phyloP scores from a whole-genome alignment of 2,888 invertebrate genomes.

The Ectobius pallidus region DNA sequence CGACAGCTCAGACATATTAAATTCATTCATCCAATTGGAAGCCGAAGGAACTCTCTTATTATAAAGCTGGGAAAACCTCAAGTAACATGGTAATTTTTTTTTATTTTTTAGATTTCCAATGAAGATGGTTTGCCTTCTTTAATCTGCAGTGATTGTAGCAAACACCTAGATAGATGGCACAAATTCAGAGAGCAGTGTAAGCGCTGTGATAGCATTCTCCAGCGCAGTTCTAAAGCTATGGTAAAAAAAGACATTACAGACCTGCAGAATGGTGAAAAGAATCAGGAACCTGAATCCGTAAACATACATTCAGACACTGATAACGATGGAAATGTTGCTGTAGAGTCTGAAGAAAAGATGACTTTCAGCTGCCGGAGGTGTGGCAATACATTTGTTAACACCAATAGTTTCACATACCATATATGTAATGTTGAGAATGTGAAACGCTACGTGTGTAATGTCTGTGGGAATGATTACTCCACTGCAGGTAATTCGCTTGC shows the following conservation, averaged over 20 bases:
- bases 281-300: neutral
- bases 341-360: neutral
- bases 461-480: constrained; percentile 22
- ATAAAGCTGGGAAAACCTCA: too few relatives aligned
- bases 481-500: too few relatives aligned
- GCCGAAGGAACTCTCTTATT: too few relatives aligned
- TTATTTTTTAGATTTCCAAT: neutral
- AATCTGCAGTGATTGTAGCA: neutral
- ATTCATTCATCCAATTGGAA: too few relatives aligned
- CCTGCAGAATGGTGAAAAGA: neutral
- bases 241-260: neutral
- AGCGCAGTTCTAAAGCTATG: neutral
- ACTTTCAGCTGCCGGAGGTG: neutral
- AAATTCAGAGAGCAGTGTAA: constrained; percentile 4
- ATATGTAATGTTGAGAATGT: neutral
- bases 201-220: neutral
- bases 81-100: too few relatives aligned
- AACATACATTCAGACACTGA: neutral
- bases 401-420: neutral
- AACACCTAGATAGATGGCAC: neutral
- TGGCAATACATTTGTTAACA: neutral
- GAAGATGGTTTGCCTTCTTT: neutral
- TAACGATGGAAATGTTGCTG: neutral
- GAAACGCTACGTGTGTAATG: constrained; percentile 2
- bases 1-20: too few relatives aligned